These are phyloP conservation scores for Diarsia brunnea DNA, from an alignment of 2,888 invertebrate species.

Conservation along the genomic window DNA sequence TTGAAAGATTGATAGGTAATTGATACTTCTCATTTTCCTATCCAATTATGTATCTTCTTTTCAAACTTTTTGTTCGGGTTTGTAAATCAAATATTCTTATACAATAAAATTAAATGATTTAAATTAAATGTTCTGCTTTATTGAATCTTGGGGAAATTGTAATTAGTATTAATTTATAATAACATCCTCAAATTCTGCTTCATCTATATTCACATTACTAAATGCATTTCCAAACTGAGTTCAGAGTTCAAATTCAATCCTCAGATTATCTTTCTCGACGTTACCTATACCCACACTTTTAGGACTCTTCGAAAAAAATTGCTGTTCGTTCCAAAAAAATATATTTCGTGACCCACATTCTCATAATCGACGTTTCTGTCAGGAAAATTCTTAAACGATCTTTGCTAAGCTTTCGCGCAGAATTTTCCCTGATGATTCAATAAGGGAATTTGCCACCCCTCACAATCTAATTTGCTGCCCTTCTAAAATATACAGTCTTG, in stretches of 20 bases:
- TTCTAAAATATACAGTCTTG: constrained; percentile 43
- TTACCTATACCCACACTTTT: not conserved
- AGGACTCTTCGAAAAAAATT: not conserved
- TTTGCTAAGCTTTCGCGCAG: constrained; percentile 37
- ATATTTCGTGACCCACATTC: constrained; percentile 15
- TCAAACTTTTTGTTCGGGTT: not conserved
- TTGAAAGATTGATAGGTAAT: constrained; percentile 22
- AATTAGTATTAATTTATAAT: not conserved
- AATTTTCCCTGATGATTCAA: constrained; percentile 50
- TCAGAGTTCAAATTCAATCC: not conserved
- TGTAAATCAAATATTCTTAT: constrained; percentile 3
- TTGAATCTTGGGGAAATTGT: constrained; percentile 9
- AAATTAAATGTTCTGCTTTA: constrained; percentile 2
- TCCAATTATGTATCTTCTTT: constrained; percentile 21
- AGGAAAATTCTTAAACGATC: constrained; percentile 33
- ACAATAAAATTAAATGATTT: not conserved
- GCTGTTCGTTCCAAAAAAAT: constrained; percentile 3
- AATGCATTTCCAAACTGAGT: not conserved
- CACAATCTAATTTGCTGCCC: constrained; percentile 53
- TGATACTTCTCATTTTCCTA: constrained; percentile 24
- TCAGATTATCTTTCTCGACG: not conserved
- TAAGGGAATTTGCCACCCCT: constrained; percentile 53
- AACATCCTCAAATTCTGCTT: constrained; percentile 2
- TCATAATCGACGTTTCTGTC: constrained; percentile 32
- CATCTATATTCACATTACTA: not conserved